These are phyloP conservation scores for Vombatus ursinus DNA, from an alignment of 2,113 vertebrate species.

Conservation along the genomic window DNA sequence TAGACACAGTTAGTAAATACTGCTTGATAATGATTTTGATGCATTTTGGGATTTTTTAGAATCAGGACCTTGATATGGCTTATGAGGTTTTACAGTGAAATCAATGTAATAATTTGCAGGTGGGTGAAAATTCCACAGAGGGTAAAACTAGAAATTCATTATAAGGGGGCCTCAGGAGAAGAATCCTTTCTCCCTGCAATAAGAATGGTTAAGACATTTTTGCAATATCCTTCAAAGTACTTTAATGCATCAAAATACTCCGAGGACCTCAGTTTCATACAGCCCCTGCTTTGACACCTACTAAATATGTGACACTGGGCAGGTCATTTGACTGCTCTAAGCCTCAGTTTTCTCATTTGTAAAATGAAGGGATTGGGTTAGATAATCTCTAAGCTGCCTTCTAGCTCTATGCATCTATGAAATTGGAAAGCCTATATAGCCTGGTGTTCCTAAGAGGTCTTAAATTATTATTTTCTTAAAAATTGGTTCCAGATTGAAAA, in stretches of 20 bases:
- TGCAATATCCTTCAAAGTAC: background rate
- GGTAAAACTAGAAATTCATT: slow-evolving; percentile 33
- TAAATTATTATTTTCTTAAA: slow-evolving; percentile 31
- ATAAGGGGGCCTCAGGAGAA: background rate
- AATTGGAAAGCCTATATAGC: slow-evolving; percentile 1
- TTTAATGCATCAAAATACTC: slow-evolving; percentile 20
- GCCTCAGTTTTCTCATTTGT: background rate
- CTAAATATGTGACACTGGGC: background rate
- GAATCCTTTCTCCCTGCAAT: background rate
- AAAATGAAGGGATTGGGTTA: background rate
- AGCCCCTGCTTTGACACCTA: background rate
- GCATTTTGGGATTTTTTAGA: slow-evolving; percentile 28
- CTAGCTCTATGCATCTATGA: background rate
- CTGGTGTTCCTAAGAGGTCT: background rate
- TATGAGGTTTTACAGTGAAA: slow-evolving; percentile 31
- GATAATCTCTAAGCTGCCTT: background rate
- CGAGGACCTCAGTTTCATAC: background rate
- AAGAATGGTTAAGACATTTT: slow-evolving; percentile 1
- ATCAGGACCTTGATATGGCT: background rate
- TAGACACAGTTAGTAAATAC: background rate
- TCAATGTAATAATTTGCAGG: slow-evolving; percentile 15
- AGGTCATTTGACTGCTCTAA: background rate
- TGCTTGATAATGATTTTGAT: slow-evolving; percentile 23
- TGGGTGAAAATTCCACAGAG: slow-evolving; percentile 10
- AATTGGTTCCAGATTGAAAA: background rate